Evolutionary conservation across 2,888 invertebrate genomes (phyloP), one percentile per base, ranked within the genome.

Genomic region (Melinopterus prodromus): DNA sequence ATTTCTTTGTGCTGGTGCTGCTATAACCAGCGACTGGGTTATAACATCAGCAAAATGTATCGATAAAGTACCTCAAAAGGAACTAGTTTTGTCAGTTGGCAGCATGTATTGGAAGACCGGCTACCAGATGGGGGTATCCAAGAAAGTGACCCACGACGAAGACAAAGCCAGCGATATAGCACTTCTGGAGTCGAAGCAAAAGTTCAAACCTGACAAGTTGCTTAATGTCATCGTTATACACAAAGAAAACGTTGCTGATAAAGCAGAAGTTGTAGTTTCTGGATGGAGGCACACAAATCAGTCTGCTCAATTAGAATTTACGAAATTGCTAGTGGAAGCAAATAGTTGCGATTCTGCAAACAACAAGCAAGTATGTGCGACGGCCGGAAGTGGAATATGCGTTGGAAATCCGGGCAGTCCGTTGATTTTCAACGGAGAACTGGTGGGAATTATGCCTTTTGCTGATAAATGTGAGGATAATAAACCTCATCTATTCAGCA

Each of bases 181-280:
- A 7, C 53, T 53, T 53, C 53, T 53, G 12, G 53, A 53, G 53
- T 53, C 53, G 3, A 53, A 12, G 7, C 53, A 12, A 7, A 53
- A 53, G 53, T 53, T 53, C 53, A 53, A 53, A 53, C 53, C 53
- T 53, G 53, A 53, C 53, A 53, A 53, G 53, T 53, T 53, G 53
- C 53, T 53, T 53, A 53, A 53, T 12, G 9, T 53, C 53, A 53
- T 53, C 12, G 53, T 53, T 6, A 53, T 53, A 7, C 53, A 53
- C 12, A 53, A 53, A 53, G 53, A 53, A 12, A 53, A 53, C 53
- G 53, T 53, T 53, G 53, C 53, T 9, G 5, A 53, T 53, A 53
- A 53, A 12, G 53, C 2, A 12, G 53, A 1, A 7, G 53, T 53
- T 53, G 53, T 53, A 12, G 12, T 53, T 53, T 53, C 53, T 53